A percentile compares a stretch with the other conserved stretches of the same genome.
Evolutionary conservation across 1,140 invertebrate species (phyloP).

Genomic region (Aphaenogaster floridana): DNA sequence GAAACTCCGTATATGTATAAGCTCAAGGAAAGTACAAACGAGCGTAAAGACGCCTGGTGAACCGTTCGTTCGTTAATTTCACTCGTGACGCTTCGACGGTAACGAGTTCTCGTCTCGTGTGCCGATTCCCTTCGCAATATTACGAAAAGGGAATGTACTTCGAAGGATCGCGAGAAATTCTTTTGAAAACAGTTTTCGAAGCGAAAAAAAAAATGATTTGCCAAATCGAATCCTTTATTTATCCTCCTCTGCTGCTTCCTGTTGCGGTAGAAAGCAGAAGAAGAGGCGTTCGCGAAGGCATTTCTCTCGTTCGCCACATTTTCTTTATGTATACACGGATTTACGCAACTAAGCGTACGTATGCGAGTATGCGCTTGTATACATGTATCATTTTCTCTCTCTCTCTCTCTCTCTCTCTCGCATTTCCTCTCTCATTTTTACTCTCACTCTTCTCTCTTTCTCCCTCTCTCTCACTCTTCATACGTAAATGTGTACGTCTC

Average conservation of each 20-base stretch:
- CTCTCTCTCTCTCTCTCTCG: neutral
- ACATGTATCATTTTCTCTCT: constrained; percentile 32
- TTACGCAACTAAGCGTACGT: constrained; percentile 63
- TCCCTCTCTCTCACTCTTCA: neutral
- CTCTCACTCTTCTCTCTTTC: neutral
- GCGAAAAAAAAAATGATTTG: neutral
- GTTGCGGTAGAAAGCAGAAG: neutral
- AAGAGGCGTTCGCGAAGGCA: constrained; percentile 6
- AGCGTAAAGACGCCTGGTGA: neutral
- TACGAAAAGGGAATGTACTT: neutral
- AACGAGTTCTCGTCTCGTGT: neutral
- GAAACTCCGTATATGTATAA: constrained; percentile 45
- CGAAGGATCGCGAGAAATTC: neutral
- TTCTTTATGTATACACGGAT: constrained; percentile 45
- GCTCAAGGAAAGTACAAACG: constrained; percentile 38
- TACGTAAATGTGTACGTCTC: constrained; percentile 43
- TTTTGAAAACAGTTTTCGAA: neutral
- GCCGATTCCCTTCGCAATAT: neutral
- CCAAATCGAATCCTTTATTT: neutral
- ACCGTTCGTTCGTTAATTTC: constrained; percentile 1
- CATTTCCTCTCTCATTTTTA: neutral
- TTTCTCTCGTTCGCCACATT: constrained; percentile 36
- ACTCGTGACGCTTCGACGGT: neutral
- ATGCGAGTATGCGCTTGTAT: constrained; percentile 49
- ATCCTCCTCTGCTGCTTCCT: too few relatives aligned